Evolutionary conservation across 2,888 invertebrate genomes (phyloP).

Genomic region (Cosmia trapezina): DNA sequence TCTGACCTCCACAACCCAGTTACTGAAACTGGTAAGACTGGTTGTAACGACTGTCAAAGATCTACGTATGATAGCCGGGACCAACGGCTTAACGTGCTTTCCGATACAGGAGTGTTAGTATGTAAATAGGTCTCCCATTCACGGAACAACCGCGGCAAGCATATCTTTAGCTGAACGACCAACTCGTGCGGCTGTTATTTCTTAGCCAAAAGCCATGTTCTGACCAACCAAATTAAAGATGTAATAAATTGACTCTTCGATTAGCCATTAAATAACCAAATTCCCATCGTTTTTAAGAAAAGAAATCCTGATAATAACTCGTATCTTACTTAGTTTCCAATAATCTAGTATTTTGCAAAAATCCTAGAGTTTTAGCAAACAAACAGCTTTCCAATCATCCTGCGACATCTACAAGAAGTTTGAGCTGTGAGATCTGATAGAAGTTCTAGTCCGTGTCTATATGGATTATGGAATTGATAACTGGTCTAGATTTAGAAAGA

Average conservation of each 20-base stretch:
- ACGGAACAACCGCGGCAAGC: too few relatives aligned
- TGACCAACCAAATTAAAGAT: background rate
- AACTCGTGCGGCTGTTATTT: too few relatives aligned
- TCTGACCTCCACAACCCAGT: too few relatives aligned
- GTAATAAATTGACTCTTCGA: background rate
- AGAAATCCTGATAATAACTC: too few relatives aligned
- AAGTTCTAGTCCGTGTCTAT: constrained; percentile 17
- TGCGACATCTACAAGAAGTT: constrained; percentile 39
- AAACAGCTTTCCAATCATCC: background rate
- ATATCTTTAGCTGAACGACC: too few relatives aligned
- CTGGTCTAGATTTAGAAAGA: constrained; percentile 13
- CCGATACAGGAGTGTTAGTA: too few relatives aligned
- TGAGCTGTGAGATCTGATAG: constrained; percentile 10
- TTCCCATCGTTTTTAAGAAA: too few relatives aligned
- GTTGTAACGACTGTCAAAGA: too few relatives aligned
- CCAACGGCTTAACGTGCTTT: too few relatives aligned
- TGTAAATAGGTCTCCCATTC: too few relatives aligned
- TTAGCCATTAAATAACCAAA: background rate
- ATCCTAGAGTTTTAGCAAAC: background rate
- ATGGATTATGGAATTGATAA: constrained; percentile 26
- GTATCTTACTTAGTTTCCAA: background rate
- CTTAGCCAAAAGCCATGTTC: background rate
- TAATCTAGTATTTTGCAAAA: background rate
- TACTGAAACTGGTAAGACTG: too few relatives aligned
- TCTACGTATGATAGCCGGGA: too few relatives aligned